Base-by-base conservation (phyloP, 2,113 vertebrate genomes). In the Archilochus colubris region DNA sequence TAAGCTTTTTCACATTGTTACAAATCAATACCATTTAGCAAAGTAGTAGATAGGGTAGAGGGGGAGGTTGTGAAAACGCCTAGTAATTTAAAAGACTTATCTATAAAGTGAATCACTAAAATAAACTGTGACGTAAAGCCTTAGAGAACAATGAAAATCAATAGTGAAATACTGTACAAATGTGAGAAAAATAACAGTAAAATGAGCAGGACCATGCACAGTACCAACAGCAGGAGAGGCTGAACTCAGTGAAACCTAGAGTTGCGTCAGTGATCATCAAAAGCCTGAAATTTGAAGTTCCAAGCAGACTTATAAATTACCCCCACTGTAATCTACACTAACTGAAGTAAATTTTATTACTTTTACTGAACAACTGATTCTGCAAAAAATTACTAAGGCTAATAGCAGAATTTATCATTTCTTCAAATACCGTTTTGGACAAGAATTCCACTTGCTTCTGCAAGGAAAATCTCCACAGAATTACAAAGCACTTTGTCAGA, bases 141-240 rank as follows among this genome's bases (percentile, higher is more conserved):
- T 80, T 54, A 76, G 46, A 74, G 14, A 94, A 66, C 27, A 85
- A 87, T 82, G 30, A 89, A 87, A 93, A 92, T 93, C 78, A 73
- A 53, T 80, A 92, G 64, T 18, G 12, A 30, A 76, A 92, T 61
- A 44, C 53, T 75, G 36, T 86, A 50, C 27, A 86, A 89, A 72
- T 82, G n/a, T 89, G 40, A 89, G 43, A 6, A 75, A 91, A 82
- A 81, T 78, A 75, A 40, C 12, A 70, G 64, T 27, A 55, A 64
- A 90, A 40, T 40, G 40, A 57, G 4, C 23, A 51, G 10, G 18
- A 63, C 9, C 24, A 50, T 0, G 1, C n/a, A 54, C 10, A 57
- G 5, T 19, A 59, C 16, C 19, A 63, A 51, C 6, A 76, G 36
- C 30, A 81, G 21, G 7, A 86, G 3, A 5, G 9, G 4, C 9